These are phyloP conservation scores for Prunella fulvescens DNA, from an alignment of 2,113 vertebrate species.

Conservation along the genomic window DNA sequence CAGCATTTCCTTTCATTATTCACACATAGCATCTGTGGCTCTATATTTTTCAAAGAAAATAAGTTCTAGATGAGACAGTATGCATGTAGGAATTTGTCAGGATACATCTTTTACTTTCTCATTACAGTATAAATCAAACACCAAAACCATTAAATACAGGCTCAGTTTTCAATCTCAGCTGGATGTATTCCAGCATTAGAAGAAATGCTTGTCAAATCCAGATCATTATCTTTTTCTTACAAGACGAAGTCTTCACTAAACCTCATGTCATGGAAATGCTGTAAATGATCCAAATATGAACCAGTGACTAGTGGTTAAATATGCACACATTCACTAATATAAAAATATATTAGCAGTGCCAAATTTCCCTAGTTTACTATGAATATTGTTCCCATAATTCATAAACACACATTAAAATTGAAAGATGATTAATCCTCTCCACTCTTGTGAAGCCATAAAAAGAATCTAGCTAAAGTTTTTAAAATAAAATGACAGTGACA, in stretches of 20 bases:
- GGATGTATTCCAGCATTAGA: not conserved
- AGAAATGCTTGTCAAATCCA: not conserved
- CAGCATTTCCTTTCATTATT: not conserved
- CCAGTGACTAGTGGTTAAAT: not conserved
- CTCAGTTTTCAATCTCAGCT: not conserved
- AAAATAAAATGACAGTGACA: not conserved
- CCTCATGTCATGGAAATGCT: not conserved
- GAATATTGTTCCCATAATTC: not conserved
- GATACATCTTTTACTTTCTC: not conserved
- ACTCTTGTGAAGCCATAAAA: not conserved
- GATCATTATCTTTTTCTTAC: not conserved
- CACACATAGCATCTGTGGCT: not conserved
- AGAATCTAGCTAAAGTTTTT: not conserved
- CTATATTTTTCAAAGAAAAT: not conserved
- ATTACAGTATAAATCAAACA: not conserved
- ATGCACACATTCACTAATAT: not conserved
- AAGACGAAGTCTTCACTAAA: not conserved
- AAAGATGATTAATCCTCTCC: not conserved
- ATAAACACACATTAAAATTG: not conserved
- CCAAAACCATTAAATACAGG: not conserved
- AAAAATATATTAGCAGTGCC: not conserved
- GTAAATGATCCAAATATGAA: not conserved
- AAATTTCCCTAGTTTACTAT: not conserved
- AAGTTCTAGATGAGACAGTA: not conserved
- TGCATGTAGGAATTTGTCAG: not conserved